phyloP scores from a whole-genome alignment of 2,888 invertebrate genomes.

The Lepas anatifera region DNA sequence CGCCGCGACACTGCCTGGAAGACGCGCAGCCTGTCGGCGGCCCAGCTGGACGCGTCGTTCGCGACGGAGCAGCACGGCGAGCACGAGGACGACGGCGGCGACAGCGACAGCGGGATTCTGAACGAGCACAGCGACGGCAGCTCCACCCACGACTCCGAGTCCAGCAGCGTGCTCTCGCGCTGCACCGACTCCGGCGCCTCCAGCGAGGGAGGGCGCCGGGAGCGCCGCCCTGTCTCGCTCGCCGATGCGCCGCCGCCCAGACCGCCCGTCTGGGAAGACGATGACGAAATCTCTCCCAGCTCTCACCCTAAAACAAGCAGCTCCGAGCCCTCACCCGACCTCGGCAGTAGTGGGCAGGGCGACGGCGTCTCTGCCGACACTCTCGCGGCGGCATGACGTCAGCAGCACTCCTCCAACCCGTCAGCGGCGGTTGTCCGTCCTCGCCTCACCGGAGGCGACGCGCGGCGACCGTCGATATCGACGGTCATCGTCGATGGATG shows the following conservation, averaged over 20 bases:
- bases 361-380: not conserved
- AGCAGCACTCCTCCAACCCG: not conserved
- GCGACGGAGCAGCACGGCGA: not conserved
- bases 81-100: not conserved
- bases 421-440: not conserved
- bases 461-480: not conserved
- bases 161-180: no score
- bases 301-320: no score
- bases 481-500: not conserved
- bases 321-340: not conserved
- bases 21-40: not conserved
- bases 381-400: not conserved
- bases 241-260: no score
- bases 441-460: no score
- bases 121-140: no score
- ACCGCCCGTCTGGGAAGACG: no score
- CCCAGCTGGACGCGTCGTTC: not conserved
- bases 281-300: no score
- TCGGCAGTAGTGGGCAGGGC: not conserved
- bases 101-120: conserved; percentile 3
- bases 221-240: no score
- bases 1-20: not conserved
- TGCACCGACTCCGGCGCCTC: no score
- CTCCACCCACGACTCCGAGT: no score
- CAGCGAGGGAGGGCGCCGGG: no score